Base-by-base conservation (phyloP, 2,888 invertebrate genomes). In the Pandemis corylana region DNA sequence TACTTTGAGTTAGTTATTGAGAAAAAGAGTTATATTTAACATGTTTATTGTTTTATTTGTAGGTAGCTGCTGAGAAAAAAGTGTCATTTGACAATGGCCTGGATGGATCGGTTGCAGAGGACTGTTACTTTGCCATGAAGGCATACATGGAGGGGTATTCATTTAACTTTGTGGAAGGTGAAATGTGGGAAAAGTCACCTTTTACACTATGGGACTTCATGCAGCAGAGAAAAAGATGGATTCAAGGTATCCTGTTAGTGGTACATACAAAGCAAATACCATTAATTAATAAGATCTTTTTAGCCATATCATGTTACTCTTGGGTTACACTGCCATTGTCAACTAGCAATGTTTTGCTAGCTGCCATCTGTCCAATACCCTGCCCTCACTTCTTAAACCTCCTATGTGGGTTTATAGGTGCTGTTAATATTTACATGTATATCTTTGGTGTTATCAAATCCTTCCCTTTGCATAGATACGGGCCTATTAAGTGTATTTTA, bases 101-200 rank as follows among this genome's bases (percentile, higher is more conserved):
- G 77, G 99, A 99, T 90, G 99, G 99, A 28, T 99, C 99, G 0
- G 97, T 99, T n/a, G 99, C 99, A 28, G 99, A 99, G 91, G 99
- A 99, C 89, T 99, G 99, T 87, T 99, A 96, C 90, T 99, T 99
- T 91, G 98, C 98, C 28, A 99, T 99, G 98, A 97, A 98, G 79
- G 99, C 99, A 4, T 98, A 97, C 89, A 96, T 96, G 77, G 96
- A 98, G 89, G 99, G 99, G 42, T 99, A 97, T 88, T 96, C 97
- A 28, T 99, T 99, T 90, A 98, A 98, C 88, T 99, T 99, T 91
- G 96, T 99, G 79, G 99, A 99, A 89, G 99, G 99, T 67, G 99
- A 99, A 94, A 99, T 99, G 99, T 99, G 99, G 97, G 99, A 99
- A 89, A 99, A 99, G 88, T 98, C 98, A 7, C 99, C 99, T 4